Evolutionary conservation across 2,797 vertebrate species (phyloP).

Genomic region (Falco rusticolus): DNA sequence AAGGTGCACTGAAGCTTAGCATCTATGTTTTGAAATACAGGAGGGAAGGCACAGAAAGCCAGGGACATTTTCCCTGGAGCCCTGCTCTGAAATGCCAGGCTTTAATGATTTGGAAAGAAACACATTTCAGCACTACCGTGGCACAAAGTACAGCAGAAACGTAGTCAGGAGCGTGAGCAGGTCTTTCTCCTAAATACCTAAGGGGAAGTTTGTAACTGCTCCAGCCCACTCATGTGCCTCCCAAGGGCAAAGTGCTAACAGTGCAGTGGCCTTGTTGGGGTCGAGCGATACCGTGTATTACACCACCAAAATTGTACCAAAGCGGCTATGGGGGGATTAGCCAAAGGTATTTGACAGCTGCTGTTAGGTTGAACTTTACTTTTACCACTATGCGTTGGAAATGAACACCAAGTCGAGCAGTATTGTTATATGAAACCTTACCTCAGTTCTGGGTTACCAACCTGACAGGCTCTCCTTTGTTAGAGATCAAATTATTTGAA

Average conservation of each 20-base stretch:
- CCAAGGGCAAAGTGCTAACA: slow-evolving; percentile 56
- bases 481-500: background rate
- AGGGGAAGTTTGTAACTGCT: slow-evolving; percentile 26
- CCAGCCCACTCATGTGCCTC: slow-evolving; percentile 1
- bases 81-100: slow-evolving; percentile 54
- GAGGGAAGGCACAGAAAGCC: background rate
- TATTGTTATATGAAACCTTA: slow-evolving; percentile 12
- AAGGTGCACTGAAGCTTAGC: slow-evolving; percentile 40
- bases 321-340: slow-evolving; percentile 38
- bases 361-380: slow-evolving; percentile 41
- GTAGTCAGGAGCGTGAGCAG: background rate
- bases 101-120: slow-evolving; percentile 76
- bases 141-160: slow-evolving; percentile 2
- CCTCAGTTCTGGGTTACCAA: background rate
- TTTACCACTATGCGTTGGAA: slow-evolving; percentile 26
- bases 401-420: background rate
- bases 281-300: slow-evolving; percentile 34
- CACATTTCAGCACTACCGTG: slow-evolving; percentile 51
- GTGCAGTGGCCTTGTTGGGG: slow-evolving; percentile 16
- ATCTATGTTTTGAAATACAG: slow-evolving; percentile 28
- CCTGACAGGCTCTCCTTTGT: slow-evolving; percentile 15
- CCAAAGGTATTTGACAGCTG: slow-evolving; percentile 65
- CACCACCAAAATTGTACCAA: slow-evolving; percentile 52
- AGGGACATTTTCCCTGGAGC: slow-evolving; percentile 55
- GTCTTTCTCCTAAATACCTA: slow-evolving; percentile 56